Percentiles rank a stretch among this genome's conserved stretches.
phyloP scores from a whole-genome alignment of 2,888 invertebrate species.

The Saturnia pavonia region DNA sequence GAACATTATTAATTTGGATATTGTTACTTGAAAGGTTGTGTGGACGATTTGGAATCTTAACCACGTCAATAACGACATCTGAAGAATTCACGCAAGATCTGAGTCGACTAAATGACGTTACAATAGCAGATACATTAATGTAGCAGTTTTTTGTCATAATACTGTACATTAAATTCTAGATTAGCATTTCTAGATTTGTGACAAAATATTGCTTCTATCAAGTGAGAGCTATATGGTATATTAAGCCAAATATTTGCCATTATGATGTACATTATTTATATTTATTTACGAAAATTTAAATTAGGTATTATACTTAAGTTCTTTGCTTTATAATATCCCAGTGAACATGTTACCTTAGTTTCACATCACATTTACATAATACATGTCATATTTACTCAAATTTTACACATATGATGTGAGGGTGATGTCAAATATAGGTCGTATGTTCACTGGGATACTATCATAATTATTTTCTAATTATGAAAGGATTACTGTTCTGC shows the following conservation, averaged over 20 bases:
- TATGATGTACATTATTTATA: slow-evolving; percentile 68
- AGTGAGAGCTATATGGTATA: slow-evolving; percentile 49
- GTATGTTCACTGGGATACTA: no score
- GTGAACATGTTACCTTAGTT: no score
- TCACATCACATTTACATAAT: no score
- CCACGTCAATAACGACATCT: background rate
- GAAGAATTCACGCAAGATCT: background rate
- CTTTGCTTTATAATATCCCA: slow-evolving; percentile 27
- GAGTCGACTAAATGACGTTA: slow-evolving; percentile 5
- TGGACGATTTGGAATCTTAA: background rate
- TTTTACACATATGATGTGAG: no score
- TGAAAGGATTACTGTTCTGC: slow-evolving; percentile 68
- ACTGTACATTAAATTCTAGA: slow-evolving; percentile 23
- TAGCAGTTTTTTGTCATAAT: slow-evolving; percentile 31
- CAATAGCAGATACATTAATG: slow-evolving; percentile 13
- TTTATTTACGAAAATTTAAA: slow-evolving; percentile 53
- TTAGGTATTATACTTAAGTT: slow-evolving; percentile 30
- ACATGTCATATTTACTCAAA: no score
- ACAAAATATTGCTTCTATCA: slow-evolving; percentile 21
- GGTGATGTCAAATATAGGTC: no score
- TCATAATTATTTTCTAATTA: slow-evolving; percentile 26
- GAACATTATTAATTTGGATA: background rate
- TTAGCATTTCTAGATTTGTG: slow-evolving; percentile 14
- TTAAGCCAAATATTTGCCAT: slow-evolving; percentile 81
- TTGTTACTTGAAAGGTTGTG: background rate